These are phyloP conservation scores for Barnardius zonarius DNA, from an alignment of 2,113 vertebrate genomes.

Conservation along the genomic window DNA sequence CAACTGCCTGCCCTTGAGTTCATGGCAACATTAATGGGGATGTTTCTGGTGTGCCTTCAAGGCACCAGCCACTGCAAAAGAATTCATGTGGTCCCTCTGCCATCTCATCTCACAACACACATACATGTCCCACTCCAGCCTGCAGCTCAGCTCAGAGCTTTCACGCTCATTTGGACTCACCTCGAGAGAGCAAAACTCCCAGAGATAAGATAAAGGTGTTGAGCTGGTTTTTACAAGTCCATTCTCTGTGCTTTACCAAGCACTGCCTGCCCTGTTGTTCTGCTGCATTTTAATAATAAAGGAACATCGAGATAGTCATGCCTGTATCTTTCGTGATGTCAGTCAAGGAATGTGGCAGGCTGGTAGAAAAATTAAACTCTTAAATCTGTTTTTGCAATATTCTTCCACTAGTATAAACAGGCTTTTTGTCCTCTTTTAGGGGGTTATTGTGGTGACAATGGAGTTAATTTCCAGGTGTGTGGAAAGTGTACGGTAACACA, in stretches of 20 bases:
- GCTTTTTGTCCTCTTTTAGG: background rate
- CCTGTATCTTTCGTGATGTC: background rate
- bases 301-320: background rate
- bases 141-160: background rate
- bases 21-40: background rate
- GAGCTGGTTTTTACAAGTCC: background rate
- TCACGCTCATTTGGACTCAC: background rate
- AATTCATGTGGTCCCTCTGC: background rate
- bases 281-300: background rate
- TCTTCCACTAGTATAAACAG: conserved; percentile 3
- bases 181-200: background rate
- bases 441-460: background rate
- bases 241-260: background rate
- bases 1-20: background rate
- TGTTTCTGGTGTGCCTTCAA: background rate
- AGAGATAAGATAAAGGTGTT: background rate
- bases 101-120: background rate
- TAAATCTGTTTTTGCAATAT: background rate
- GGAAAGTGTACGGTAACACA: conserved; percentile 49
- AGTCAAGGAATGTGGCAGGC: conserved; percentile 7
- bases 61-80: background rate
- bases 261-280: background rate
- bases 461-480: conserved; percentile 50
- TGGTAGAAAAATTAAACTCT: background rate
- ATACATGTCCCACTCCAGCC: rapidly evolving